phyloP scores from a whole-genome alignment of 2,888 invertebrate species.

The Thymelicus sylvestris region DNA sequence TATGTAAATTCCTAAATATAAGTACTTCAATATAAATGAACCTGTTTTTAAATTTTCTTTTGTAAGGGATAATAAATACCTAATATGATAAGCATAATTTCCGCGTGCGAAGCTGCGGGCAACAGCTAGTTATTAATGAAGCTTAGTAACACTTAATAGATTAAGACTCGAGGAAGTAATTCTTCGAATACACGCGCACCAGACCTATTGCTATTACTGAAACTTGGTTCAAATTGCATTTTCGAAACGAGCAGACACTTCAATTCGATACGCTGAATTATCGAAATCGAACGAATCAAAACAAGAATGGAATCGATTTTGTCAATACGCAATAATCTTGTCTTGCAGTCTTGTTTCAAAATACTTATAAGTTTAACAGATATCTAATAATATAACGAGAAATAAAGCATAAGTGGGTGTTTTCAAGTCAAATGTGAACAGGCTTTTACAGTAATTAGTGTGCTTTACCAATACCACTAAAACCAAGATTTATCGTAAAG shows the following conservation, averaged over 20 bases:
- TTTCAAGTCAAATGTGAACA: not conserved
- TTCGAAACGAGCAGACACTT: conserved; percentile 12
- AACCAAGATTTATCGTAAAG: too few species aligned
- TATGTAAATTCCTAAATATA: too few species aligned
- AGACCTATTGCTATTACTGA: conserved; percentile 4
- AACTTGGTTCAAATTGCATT: conserved; percentile 12
- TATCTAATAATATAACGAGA: not conserved
- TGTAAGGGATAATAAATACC: too few species aligned
- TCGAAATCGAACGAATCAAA: conserved; percentile 16
- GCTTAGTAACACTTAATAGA: not conserved
- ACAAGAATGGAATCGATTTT: conserved; percentile 20
- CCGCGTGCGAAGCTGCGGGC: too few species aligned
- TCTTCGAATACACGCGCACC: not conserved
- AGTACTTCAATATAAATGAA: too few species aligned
- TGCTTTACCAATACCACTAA: too few species aligned
- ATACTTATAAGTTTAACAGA: not conserved
- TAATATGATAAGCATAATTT: too few species aligned
- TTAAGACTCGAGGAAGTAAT: not conserved
- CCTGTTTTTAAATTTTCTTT: too few species aligned
- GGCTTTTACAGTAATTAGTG: too few species aligned
- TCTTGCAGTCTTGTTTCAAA: conserved; percentile 1
- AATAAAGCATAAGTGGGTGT: not conserved
- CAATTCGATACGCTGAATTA: conserved; percentile 20
- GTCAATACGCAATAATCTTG: conserved; percentile 16
- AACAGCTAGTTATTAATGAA: too few species aligned